Percentiles rank a stretch among this genome's conserved stretches.
These are phyloP conservation scores for Phasianus colchicus DNA, from an alignment of 2,113 vertebrate species.

Conservation along the genomic window DNA sequence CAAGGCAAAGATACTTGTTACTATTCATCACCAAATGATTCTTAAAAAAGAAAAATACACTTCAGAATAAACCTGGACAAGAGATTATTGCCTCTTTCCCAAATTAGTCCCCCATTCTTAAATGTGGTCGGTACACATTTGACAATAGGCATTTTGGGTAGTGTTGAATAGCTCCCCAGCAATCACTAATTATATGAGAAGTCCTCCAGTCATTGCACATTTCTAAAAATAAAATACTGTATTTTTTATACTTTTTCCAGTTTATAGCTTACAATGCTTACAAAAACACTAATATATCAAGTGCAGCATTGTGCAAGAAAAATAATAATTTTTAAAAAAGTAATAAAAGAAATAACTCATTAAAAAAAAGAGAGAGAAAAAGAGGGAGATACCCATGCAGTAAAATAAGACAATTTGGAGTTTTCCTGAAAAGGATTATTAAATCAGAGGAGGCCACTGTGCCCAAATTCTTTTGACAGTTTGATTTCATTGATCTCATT, in stretches of 20 bases:
- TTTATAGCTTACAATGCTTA: background rate
- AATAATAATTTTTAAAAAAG: background rate
- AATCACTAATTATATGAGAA: background rate
- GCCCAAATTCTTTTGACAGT: background rate
- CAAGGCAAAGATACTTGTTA: background rate
- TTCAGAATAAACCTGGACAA: background rate
- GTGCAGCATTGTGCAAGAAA: background rate
- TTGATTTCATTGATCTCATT: background rate
- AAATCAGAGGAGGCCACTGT: background rate
- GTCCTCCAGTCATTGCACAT: background rate
- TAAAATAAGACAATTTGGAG: background rate
- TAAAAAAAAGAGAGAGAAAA: no score
- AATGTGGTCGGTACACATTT: background rate
- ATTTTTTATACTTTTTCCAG: background rate
- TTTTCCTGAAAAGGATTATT: background rate
- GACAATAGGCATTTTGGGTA: background rate
- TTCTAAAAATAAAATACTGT: background rate
- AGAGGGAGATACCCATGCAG: background rate
- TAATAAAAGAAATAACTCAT: background rate
- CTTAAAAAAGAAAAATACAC: background rate
- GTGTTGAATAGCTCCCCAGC: background rate
- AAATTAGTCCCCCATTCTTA: background rate
- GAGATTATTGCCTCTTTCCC: background rate
- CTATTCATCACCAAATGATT: background rate
- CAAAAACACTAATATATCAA: background rate